phyloP scores from a whole-genome alignment of 2,113 vertebrate genomes.

The Poeciliopsis occidentalis region DNA sequence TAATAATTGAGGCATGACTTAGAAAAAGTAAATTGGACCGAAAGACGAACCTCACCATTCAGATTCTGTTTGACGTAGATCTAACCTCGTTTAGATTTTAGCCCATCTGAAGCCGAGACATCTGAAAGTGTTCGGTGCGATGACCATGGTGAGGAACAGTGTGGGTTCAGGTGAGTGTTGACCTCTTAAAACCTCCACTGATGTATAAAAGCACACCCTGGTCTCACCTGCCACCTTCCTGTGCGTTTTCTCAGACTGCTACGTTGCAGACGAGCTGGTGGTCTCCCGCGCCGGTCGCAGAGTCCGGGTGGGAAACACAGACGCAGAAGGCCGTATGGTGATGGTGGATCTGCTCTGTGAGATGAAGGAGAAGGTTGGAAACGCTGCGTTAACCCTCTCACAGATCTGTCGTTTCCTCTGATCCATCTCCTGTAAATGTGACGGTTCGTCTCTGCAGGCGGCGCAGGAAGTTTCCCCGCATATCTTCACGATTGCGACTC shows the following conservation, averaged over 20 bases:
- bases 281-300: constrained; percentile 79
- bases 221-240: background rate
- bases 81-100: constrained; percentile 64
- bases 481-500: constrained; percentile 83
- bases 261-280: constrained; percentile 83
- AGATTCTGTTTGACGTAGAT: background rate
- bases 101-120: constrained; percentile 79
- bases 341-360: constrained; percentile 85
- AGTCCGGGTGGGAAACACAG: constrained; percentile 84
- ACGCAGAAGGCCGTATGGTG: constrained; percentile 85
- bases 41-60: background rate
- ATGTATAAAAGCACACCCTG: background rate
- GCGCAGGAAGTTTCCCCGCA: constrained; percentile 69
- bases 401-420: background rate
- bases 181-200: background rate
- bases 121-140: constrained; percentile 80
- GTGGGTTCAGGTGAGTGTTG: constrained; percentile 81
- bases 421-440: background rate
- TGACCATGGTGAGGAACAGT: constrained; percentile 87
- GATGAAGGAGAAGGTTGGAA: constrained; percentile 83
- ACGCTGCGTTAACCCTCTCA: background rate
- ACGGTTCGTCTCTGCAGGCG: constrained; percentile 66
- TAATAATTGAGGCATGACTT: background rate
- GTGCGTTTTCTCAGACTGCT: constrained; percentile 76
- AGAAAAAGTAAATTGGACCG: background rate